Evolutionary conservation across 2,113 vertebrate species (phyloP).

Genomic region (Trogon surrucura): DNA sequence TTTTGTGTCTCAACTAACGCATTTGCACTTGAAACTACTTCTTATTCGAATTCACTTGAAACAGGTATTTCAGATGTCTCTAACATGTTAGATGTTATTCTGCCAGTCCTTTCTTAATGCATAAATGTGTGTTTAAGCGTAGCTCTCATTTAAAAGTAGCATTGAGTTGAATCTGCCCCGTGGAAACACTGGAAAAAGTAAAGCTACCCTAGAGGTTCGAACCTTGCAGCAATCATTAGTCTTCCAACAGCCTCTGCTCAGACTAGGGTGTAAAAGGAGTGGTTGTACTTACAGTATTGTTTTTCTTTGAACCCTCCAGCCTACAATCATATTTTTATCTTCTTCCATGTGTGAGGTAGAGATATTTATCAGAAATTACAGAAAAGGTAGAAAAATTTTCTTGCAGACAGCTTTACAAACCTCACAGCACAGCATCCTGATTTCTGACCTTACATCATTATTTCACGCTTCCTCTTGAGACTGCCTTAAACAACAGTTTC

Average conservation of each 20-base stretch:
- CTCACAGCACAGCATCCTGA: neutral
- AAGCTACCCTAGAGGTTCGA: neutral
- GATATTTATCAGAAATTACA: neutral
- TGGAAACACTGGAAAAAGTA: neutral
- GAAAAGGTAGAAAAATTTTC: neutral
- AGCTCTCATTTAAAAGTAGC: neutral
- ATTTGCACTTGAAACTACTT: neutral
- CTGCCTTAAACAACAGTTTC: neutral
- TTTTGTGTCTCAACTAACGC: neutral
- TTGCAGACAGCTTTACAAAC: neutral
- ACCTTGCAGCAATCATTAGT: neutral
- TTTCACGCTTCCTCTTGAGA: neutral
- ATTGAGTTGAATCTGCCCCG: neutral
- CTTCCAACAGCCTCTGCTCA: neutral
- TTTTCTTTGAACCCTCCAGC: neutral
- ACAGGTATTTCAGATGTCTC: neutral
- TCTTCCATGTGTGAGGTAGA: neutral
- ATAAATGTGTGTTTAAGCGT: neutral
- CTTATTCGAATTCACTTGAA: neutral
- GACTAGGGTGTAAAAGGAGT: neutral
- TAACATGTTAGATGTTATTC: neutral
- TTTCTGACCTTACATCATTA: neutral
- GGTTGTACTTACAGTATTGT: neutral
- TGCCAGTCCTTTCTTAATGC: neutral
- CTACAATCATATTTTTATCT: neutral